Evolutionary conservation across 35 echinoderm and acorn worm genomes (phyloP), one percentile per base, ranked within the genome.

Genomic region (Diadema setosum): DNA sequence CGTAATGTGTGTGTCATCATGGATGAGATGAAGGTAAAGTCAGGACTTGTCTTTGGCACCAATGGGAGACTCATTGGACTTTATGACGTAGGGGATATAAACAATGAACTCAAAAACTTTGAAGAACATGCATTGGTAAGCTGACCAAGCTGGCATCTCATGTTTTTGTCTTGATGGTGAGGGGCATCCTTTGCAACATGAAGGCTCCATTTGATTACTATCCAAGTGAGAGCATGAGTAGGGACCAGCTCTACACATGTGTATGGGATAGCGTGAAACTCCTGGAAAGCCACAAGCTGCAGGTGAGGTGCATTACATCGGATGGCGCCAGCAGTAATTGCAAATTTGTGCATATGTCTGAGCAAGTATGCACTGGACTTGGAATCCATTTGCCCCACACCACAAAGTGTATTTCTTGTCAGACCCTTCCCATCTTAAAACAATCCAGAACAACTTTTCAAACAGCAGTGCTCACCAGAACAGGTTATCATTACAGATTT

Each of bases 11-110:
- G 49, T 55, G 4, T 82, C 1, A 39, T 93, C 17, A 81, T 93
- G 39, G 84, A 87, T 39, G 91, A 93, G 36, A 83, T 93, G 76
- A 93, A 93, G 39, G 44, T 93, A 1, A 93, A 93, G 58, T 46
- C 74, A 2, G 91, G 91, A 12, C 56, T 93, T 6, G 50, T 69
- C 6, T 93, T 85, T 24, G 70, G 61, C 17, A 24, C 41, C 12
- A 49, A 20, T 78, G 86, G 86, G 16, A 45, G 64, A 34, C 65
- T 80, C 16, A 36, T 88, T 3, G 86, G 86, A 18, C 50, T 88
- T 80, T 15, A 0, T 23, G 86, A 88, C 17, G 16, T 88, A 3
- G 87, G 55, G 4, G 24, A 45, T 11, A 45, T 86, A 11, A 56
- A 75, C 42, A 57, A 88, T n/a, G 86, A 88, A 56, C 75, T 88